Evolutionary conservation across 2,113 vertebrate genomes (phyloP).

Genomic region (Micromys minutus): DNA sequence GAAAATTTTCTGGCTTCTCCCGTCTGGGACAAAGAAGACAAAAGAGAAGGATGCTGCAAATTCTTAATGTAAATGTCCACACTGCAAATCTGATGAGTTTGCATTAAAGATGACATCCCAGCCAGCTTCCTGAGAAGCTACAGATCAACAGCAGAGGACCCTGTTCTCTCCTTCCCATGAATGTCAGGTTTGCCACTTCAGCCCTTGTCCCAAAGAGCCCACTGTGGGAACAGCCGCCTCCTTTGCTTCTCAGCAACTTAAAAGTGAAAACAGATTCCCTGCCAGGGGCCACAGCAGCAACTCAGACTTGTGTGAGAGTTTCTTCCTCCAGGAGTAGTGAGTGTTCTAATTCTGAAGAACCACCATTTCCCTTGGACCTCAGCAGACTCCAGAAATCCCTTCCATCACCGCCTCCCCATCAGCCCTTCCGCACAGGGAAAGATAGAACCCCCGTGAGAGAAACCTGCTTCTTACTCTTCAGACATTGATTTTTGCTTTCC

Average conservation of each 20-base stretch:
- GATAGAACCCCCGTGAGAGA: neutral
- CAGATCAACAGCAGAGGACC: neutral
- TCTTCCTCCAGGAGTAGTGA: neutral
- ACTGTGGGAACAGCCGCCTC: constrained; percentile 73
- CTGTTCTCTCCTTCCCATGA: constrained; percentile 48
- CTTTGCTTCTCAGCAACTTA: constrained; percentile 71
- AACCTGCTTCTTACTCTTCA: neutral
- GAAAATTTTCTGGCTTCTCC: constrained; percentile 7
- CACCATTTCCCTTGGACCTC: neutral
- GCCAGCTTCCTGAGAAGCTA: neutral
- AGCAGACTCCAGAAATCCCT: neutral
- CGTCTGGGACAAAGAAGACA: neutral
- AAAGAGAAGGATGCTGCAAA: neutral
- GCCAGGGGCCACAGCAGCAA: constrained; percentile 39
- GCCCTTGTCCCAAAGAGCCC: constrained; percentile 41
- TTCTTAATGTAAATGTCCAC: neutral
- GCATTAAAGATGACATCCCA: neutral
- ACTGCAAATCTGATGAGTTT: constrained; percentile 14
- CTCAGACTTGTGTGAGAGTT: neutral
- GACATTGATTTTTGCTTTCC: neutral
- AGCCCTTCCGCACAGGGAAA: constrained; percentile 1
- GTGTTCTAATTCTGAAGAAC: neutral
- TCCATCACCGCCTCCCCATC: neutral
- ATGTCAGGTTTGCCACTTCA: constrained; percentile 24
- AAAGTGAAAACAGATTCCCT: constrained; percentile 71